phyloP scores from a whole-genome alignment of 2,888 invertebrate genomes.

The Limnephilus rhombicus region DNA sequence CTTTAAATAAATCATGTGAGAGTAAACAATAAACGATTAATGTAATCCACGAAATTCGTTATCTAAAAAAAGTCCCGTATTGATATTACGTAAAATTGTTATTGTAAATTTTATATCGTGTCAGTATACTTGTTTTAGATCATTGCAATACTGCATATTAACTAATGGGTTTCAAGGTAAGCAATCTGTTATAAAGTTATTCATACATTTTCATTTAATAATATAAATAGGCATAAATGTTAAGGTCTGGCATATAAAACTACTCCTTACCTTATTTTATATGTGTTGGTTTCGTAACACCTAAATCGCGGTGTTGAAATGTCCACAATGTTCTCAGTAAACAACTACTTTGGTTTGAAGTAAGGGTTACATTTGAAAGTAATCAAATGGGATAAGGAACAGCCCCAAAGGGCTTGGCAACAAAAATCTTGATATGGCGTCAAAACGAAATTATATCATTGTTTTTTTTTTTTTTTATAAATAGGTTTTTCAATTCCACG shows the following conservation, averaged over 20 bases:
- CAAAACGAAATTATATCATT: no score
- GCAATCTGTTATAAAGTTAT: not conserved
- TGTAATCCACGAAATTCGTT: not conserved
- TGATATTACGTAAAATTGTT: conserved; percentile 29
- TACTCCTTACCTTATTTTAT: not conserved
- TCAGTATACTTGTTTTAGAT: not conserved
- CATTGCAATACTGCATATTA: not conserved
- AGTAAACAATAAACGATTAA: not conserved
- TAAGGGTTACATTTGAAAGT: not conserved
- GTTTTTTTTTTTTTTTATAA: not conserved
- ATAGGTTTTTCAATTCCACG: not conserved
- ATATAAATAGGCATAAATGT: not conserved
- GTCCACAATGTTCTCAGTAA: not conserved
- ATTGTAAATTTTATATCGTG: not conserved
- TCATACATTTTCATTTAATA: not conserved
- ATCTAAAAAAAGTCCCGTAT: not conserved
- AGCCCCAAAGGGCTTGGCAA: not conserved
- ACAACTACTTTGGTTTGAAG: not conserved
- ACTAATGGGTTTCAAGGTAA: not conserved
- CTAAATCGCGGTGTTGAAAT: not conserved
- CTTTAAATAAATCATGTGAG: not conserved
- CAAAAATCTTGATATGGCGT: not conserved
- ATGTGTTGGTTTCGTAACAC: not conserved
- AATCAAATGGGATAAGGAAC: not conserved
- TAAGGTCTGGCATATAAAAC: not conserved